Conservation (phyloP, 2,888 invertebrate species). For the Ferdinandea cuprea region DNA sequence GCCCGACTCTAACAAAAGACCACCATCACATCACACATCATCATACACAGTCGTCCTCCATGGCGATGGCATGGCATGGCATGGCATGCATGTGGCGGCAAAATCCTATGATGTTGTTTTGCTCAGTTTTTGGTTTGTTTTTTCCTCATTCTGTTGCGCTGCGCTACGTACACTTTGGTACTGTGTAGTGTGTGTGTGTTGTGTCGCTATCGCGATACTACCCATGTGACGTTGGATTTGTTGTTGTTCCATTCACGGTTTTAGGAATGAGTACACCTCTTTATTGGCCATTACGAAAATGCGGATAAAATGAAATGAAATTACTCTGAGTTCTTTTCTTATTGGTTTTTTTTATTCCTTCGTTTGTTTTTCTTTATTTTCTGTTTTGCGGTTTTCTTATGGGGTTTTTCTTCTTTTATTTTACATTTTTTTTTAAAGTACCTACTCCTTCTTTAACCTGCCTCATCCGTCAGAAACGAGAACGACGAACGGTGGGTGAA, state of each 20-base stretch:
- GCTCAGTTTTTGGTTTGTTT: slow-evolving; percentile 33
- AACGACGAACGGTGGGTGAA: slow-evolving; percentile 16
- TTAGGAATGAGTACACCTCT: slow-evolving; percentile 68
- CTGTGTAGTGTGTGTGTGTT: background rate
- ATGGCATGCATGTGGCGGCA: slow-evolving; percentile 62
- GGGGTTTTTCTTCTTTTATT: slow-evolving; percentile 5
- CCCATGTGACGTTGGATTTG: slow-evolving; percentile 54
- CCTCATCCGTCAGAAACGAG: slow-evolving; percentile 33
- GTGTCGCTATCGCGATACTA: background rate
- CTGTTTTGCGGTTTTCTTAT: slow-evolving; percentile 32
- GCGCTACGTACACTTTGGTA: slow-evolving; percentile 33
- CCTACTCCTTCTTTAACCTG: too few relatives aligned
- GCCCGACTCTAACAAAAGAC: slow-evolving; percentile 17
- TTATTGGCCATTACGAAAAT: slow-evolving; percentile 74
- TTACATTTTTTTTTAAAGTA: slow-evolving; percentile 33
- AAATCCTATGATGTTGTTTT: slow-evolving; percentile 67
- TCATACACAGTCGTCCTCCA: slow-evolving; percentile 36
- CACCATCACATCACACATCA: slow-evolving; percentile 52
- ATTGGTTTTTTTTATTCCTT: slow-evolving; percentile 3
- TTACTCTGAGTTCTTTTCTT: slow-evolving; percentile 60
- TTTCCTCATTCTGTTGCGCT: slow-evolving; percentile 2
- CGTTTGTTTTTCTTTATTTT: slow-evolving; percentile 1
- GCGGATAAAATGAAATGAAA: slow-evolving; percentile 70
- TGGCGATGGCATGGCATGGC: slow-evolving; percentile 16
- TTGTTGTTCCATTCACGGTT: slow-evolving; percentile 38